phyloP scores from a whole-genome alignment of 2,797 vertebrate species.

The Coracias cyanogaster region DNA sequence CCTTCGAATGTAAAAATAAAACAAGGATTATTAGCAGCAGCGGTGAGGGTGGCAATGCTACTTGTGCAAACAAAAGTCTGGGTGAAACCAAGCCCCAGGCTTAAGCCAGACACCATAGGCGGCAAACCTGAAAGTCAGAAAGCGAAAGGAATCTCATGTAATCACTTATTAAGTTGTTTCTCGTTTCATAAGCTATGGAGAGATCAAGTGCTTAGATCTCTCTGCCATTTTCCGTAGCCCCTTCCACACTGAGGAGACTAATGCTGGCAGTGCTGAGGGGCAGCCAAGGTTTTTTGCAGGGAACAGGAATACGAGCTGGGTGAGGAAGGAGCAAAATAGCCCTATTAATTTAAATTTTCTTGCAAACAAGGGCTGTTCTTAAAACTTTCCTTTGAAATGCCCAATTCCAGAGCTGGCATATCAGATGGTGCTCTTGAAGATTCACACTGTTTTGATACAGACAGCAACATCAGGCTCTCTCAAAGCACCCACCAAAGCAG shows the following conservation, averaged over 20 bases:
- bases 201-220: constrained; percentile 54
- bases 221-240: constrained; percentile 18
- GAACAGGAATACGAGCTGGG: neutral
- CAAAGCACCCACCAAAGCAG: neutral
- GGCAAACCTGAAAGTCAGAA: constrained; percentile 73
- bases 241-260: neutral
- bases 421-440: neutral
- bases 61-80: constrained; percentile 84
- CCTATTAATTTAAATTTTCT: neutral
- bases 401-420: neutral
- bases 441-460: fast-evolving
- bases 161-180: constrained; percentile 68
- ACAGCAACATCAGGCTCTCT: neutral
- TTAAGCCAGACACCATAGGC: constrained; percentile 74
- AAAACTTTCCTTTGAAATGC: neutral
- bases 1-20: constrained; percentile 73
- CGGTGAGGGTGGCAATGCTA: constrained; percentile 54
- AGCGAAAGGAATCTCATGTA: constrained; percentile 76
- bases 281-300: fast-evolving
- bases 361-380: neutral
- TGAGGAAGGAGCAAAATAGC: neutral
- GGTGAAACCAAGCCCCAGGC: constrained; percentile 74
- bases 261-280: neutral
- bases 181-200: constrained; percentile 39
- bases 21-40: constrained; percentile 72